Base-by-base conservation (phyloP, 2,113 vertebrate species). In the Nyctibius bracteatus region DNA sequence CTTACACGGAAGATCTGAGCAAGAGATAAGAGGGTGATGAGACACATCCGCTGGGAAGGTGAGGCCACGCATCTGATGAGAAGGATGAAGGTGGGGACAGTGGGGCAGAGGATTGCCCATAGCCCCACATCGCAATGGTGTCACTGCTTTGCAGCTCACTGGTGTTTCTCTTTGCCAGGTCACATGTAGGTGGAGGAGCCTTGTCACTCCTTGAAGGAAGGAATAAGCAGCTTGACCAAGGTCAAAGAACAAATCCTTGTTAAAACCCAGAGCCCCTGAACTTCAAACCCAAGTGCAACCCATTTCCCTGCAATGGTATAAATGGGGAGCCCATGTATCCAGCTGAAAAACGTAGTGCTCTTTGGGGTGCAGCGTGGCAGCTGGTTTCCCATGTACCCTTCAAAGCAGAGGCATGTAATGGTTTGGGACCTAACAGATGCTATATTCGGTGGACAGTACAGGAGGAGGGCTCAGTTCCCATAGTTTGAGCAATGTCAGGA, bases 11-110 rank as follows among this genome's bases (percentile, higher is more conserved):
- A 81, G 80, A 90, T 90, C 74, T 6, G 68, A 81, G 52, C 61
- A 70, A 65, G 43, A 93, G 95, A 94, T 97, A 87, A 91, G 92
- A 68, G 54, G 35, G 22, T 6, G 8, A 85, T 35, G 88, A 88
- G 80, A 27, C 52, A 63, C 31, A 78, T 86, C 61, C 9, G 2
- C 73, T 89, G 86, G 47, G 52, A 92, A 89, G 90, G 87, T 51
- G 70, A 81, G 84, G 85, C 25, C 79, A 52, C 44, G 68, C 33
- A 59, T 62, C 39, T 41, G 47, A 63, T 55, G 88, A 72, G 67
- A 59, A 94, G 75, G 75, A 94, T 33, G 86, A 90, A 88, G 67
- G 67, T 77, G 54, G 67, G 71, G 58, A 46, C n/a, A 23, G 15
- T 7, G 8, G 30, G 63, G 25, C 54, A 74, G 46, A 70, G n/a